These are phyloP conservation scores for Ptychadena robeensis DNA, from an alignment of 2,797 vertebrate species.

Conservation along the genomic window DNA sequence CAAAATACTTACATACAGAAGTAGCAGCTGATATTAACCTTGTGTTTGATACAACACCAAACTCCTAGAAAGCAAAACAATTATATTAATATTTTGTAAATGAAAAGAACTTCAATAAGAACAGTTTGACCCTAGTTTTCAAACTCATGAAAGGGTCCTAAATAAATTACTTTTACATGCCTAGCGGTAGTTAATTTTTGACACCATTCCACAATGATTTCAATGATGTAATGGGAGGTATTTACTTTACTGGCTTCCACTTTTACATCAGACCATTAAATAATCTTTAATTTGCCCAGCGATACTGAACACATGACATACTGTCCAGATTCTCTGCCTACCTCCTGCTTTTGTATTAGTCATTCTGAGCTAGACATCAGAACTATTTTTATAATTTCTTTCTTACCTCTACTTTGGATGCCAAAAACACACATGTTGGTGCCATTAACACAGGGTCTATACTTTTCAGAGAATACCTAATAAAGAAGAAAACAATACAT, in stretches of 20 bases:
- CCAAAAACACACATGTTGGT: slow-evolving; percentile 98
- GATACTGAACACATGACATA: no score
- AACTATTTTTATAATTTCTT: neutral
- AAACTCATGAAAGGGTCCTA: neutral
- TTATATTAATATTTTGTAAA: neutral
- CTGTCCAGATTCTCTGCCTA: no score
- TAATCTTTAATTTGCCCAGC: no score
- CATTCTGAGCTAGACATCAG: neutral
- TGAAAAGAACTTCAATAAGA: no score
- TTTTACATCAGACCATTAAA: neutral
- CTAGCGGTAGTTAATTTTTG: no score
- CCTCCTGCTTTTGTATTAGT: no score
- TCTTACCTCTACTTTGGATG: slow-evolving; percentile 98
- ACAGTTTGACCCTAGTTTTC: no score
- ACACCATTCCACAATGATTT: no score
- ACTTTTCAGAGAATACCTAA: slow-evolving; percentile 97
- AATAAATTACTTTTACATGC: no score
- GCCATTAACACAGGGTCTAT: slow-evolving; percentile 99
- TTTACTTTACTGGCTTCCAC: neutral
- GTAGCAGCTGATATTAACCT: slow-evolving; percentile 97
- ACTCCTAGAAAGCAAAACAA: slow-evolving; percentile 81
- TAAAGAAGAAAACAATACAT: slow-evolving; percentile 33
- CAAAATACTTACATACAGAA: slow-evolving; percentile 92
- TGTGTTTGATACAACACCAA: slow-evolving; percentile 98
- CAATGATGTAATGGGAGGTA: no score